Base-by-base conservation (phyloP, 2,797 vertebrate species). In the Ctenopoma multispine region DNA sequence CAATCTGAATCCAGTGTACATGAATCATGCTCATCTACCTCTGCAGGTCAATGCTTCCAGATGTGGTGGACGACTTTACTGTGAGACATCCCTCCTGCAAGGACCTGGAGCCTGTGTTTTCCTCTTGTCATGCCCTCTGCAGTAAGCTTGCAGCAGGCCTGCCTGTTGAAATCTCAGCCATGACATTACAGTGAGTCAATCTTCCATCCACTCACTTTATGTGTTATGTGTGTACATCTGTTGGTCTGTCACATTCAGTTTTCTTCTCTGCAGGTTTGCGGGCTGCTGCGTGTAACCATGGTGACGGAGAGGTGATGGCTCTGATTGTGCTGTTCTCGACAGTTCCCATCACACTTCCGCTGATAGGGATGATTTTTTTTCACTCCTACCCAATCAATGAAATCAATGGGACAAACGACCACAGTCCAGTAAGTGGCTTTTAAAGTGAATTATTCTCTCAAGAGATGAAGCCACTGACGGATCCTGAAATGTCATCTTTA, bases 1-100 rank as follows among this genome's bases (percentile, higher is more conserved):
- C 79, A 5, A 72, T 41, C 31, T 11, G 31, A 61, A 57, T 48
- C 67, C n/a, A 7, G 48, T 13, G 50, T 47, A 38, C 66, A 84
- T 86, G 55, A 86, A 80, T 87, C 69, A 85, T 88, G 84, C 69
- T 73, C 50, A 36, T 31, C 13, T 27, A 5, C 27, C 27, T 29
- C 27, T 29, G 12, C 74, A 96, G 94, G 93, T 95, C 93, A 18
- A 94, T 95, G 94, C 92, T 96, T 47, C 94, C 92, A 1, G 94
- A 96, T 54, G 87, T 92, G 0, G 84, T 94, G 59, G 95, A 95
- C 2, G 92, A 95, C 82, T 95, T 95, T 82, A 56, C 76, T 14
- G 13, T 64, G 63, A 90, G 41, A 51, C 91, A 94, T 67, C 90
- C 92, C 0, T 67, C 72, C 71, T 94, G 83, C 69, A 83, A 59